Base-by-base conservation (phyloP, 2,113 vertebrate genomes). In the Eidolon helvum region DNA sequence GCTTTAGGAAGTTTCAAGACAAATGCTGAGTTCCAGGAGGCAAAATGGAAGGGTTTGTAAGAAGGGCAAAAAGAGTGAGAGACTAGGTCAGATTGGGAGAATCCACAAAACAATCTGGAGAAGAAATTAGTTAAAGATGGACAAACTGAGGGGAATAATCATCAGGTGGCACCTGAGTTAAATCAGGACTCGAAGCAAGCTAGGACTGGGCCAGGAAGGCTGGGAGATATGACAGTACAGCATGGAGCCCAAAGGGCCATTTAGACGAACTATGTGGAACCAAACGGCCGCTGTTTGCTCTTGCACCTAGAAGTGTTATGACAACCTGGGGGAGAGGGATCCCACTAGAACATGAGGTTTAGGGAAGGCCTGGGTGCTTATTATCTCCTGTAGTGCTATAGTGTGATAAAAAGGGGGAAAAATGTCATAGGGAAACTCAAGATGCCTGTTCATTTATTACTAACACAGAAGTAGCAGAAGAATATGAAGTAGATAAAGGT, bases 321-420 rank as follows among this genome's bases (percentile, higher is more conserved):
- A 26, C 65, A 72, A 53, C 24, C 30, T 78, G 26, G 7, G 30
- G 35, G 9, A 61, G 9, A n/a, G 22, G 43, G 26, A 28, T 71
- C 50, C 24, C 40, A 74, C 4, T 5, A 55, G 26, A 82, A 55
- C 16, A 50, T 22, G 90, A 75, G 26, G 21, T 1, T 74, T 8
- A 63, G 66, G 8, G 12, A 90, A 83, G 74, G 30, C 40, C 50
- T 61, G 30, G 4, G 10, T n/a, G 35, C 18, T 57, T 79, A 7
- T 21, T 19, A 14, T 82, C 24, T 68, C 35, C 40, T 66, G 24
- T 48, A 33, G 7, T 69, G 83, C 40, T 61, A 1, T 10, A 1
- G 1, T 26, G 1, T 10, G 9, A 4, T 24, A 55, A n/a, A 8
- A 15, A 6, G 16, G 16, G 22, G 2, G 4, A 28, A 26, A 55